phyloP scores from a whole-genome alignment of 1,140 invertebrate genomes.

The Hylaeus anthracinus region DNA sequence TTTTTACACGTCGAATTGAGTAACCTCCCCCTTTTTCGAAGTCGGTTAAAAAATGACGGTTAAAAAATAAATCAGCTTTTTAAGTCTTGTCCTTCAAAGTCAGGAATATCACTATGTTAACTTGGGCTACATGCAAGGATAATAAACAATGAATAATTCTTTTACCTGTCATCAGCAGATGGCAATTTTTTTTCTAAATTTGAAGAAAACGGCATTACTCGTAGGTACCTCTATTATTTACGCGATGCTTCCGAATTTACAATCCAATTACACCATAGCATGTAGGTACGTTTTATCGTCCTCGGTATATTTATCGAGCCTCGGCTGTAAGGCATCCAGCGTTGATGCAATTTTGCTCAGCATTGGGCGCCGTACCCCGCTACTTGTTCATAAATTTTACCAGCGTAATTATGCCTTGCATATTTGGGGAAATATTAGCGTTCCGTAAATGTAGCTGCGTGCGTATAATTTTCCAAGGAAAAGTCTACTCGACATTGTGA shows the following conservation, averaged over 20 bases:
- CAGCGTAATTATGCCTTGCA: slow-evolving; percentile 16
- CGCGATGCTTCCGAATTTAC: slow-evolving; percentile 26
- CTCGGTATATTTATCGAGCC: slow-evolving; percentile 2
- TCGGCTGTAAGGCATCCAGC: neutral
- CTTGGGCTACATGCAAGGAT: too few relatives aligned
- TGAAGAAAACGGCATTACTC: too few relatives aligned
- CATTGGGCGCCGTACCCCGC: neutral
- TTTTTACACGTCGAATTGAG: too few relatives aligned
- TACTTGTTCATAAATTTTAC: slow-evolving; percentile 20
- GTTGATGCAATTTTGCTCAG: slow-evolving; percentile 23
- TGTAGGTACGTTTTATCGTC: neutral
- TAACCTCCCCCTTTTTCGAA: too few relatives aligned
- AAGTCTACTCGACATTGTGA: neutral
- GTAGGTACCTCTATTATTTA: neutral
- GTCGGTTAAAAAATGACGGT: too few relatives aligned
- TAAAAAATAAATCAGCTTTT: too few relatives aligned
- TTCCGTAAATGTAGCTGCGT: neutral
- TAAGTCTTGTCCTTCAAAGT: too few relatives aligned
- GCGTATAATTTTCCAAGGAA: too few relatives aligned
- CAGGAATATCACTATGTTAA: too few relatives aligned
- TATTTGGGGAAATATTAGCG: slow-evolving; percentile 31
- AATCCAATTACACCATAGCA: slow-evolving; percentile 37
- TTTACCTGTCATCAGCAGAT: too few relatives aligned
- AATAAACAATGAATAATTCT: too few relatives aligned
- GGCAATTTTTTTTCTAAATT: too few relatives aligned